These are phyloP conservation scores for Coleophora flavipennella DNA, from an alignment of 2,888 invertebrate species.

Conservation along the genomic window DNA sequence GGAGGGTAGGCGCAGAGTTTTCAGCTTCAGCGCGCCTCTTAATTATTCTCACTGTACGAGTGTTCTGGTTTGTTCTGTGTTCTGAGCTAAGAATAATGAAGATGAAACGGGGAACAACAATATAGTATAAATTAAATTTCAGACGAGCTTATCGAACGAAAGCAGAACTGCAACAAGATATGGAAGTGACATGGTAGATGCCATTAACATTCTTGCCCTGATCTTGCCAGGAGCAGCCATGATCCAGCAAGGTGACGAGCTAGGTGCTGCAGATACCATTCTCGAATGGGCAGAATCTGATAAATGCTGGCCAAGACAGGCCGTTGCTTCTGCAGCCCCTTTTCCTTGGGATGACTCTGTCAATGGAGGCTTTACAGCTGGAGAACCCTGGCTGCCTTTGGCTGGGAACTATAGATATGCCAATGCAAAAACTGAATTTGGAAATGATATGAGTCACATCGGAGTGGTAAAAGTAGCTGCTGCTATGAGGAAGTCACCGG, in stretches of 20 bases:
- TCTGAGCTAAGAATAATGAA: too few species aligned
- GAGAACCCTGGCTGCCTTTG: slow-evolving; percentile 79
- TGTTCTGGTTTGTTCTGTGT: too few species aligned
- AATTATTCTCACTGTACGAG: too few species aligned
- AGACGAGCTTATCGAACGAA: slow-evolving; percentile 41
- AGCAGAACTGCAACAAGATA: slow-evolving; percentile 72
- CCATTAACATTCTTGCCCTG: slow-evolving; percentile 78
- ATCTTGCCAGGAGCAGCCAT: slow-evolving; percentile 82
- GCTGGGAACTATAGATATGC: slow-evolving; percentile 74
- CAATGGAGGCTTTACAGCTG: slow-evolving; percentile 63
- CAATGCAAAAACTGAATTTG: slow-evolving; percentile 74
- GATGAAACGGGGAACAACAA: too few species aligned
- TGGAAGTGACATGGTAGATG: slow-evolving; percentile 77
- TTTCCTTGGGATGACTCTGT: slow-evolving; percentile 62
- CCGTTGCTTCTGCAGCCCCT: slow-evolving; percentile 37
- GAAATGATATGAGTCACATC: slow-evolving; percentile 62
- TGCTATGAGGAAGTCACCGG: slow-evolving; percentile 56
- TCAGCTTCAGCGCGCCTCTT: too few species aligned
- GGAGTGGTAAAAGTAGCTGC: slow-evolving; percentile 44
- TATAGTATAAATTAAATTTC: slow-evolving; percentile 18
- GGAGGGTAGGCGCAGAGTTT: too few species aligned
- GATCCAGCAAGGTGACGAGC: slow-evolving; percentile 87
- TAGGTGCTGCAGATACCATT: slow-evolving; percentile 74
- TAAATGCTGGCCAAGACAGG: slow-evolving; percentile 62
- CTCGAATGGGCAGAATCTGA: slow-evolving; percentile 51